Base-by-base conservation (phyloP, 2,113 vertebrate genomes). In the human (Homo sapiens) region DNA sequence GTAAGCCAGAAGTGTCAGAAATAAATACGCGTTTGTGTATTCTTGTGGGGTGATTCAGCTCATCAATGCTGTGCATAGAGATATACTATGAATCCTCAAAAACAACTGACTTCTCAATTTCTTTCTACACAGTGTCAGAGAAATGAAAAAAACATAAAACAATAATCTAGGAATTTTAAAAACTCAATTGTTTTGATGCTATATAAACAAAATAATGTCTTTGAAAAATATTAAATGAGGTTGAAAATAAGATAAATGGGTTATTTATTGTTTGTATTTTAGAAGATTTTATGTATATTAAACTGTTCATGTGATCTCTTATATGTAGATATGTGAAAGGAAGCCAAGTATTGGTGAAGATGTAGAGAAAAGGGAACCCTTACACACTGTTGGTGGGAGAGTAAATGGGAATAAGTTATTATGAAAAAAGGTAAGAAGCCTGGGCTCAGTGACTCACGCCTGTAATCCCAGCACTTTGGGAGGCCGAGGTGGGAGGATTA, bases 1-100 rank as follows among this genome's bases (percentile, higher is more conserved):
- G 25, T 79, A 81, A 96, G 70, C 45, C 72, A 97, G 90, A 94
- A 96, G 18, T 96, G 81, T 95, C 95, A 97, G 72, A 94, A 86
- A 81, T 89, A 93, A 86, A 92, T 40, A 81, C 14, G 40, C 18
- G 78, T 40, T 90, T 89, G n/a, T 92, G 75, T 59, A 30, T 88
- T 84, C 50, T 80, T 70, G 30, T 43, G 70, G 45, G 57, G 79
- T n/a, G 17, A 75, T 70, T 80, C 27, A 55, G n/a, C 11, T 45
- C 38, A 61, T 90, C 70, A 87, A 0, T 48, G 35, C 6, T 64
- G 4, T 89, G 48, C 16, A 52, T 73, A 95, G 73, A 92, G 55
- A 79, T 61, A 20, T 12, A 93, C 9, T 14, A 57, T 35, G 59
- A 83, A 84, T 30, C 12, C 55, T 82, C 13, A 27, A 45, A 80